These are phyloP conservation scores for Lasioglossum oenotherae DNA, from an alignment of 2,888 invertebrate genomes.

Conservation along the genomic window DNA sequence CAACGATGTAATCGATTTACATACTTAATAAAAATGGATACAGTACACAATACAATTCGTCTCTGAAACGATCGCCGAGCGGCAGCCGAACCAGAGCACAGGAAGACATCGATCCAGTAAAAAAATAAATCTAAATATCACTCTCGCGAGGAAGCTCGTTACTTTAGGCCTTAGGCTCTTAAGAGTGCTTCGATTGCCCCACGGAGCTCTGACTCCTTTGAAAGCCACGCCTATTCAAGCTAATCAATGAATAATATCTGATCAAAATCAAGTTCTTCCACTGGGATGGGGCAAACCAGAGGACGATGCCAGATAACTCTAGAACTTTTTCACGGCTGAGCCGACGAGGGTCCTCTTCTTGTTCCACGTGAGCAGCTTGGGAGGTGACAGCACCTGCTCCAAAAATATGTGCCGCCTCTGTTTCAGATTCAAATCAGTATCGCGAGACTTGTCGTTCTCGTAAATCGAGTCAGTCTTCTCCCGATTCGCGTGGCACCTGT, in stretches of 20 bases:
- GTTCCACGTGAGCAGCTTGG: conserved; percentile 85
- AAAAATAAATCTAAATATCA: conserved; percentile 49
- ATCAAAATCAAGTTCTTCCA: neutral
- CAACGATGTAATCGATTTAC: conserved; percentile 56
- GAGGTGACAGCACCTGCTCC: conserved; percentile 87
- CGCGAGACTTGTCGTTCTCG: conserved; percentile 59
- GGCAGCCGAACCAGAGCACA: neutral
- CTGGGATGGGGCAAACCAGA: neutral
- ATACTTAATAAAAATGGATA: conserved; percentile 50
- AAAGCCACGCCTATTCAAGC: neutral
- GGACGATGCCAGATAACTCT: neutral
- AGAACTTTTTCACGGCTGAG: conserved; percentile 53
- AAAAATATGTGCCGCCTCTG: conserved; percentile 86
- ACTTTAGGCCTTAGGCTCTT: neutral
- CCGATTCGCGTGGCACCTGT: conserved; percentile 54
- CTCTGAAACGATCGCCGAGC: neutral
- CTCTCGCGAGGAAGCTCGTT: conserved; percentile 18
- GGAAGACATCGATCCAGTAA: conserved; percentile 5
- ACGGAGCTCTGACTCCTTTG: neutral
- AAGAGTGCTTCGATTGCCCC: neutral
- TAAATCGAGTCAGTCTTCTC: conserved; percentile 65
- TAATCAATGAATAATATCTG: neutral
- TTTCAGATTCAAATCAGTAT: conserved; percentile 82
- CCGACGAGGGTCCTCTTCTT: conserved; percentile 75
- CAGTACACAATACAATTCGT: conserved; percentile 17